Evolutionary conservation across 2,888 invertebrate genomes (phyloP), one percentile per base, ranked within the genome.

Genomic region (Pogonocherus hispidulus): DNA sequence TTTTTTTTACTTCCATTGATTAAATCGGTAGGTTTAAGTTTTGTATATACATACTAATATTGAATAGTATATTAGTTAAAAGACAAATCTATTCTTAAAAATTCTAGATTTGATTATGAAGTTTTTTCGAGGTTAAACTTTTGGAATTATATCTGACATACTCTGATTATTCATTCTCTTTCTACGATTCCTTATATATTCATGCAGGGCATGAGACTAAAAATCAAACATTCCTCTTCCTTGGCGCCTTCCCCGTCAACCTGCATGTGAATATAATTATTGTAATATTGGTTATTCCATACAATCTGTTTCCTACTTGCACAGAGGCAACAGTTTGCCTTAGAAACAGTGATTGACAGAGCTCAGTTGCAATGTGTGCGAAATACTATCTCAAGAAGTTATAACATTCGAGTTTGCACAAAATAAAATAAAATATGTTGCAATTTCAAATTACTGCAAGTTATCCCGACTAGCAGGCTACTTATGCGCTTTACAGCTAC

Each of bases 401-500:
- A 55, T 55, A 16, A 14, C 3, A 22, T 14, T 44, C 5, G 41
- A 37, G 41, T 41, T 41, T 41, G 32, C 32, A 41, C 11, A 18
- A 56, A 56, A 22, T 14, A 41, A 4, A 19, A 35, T 20, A 55
- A 35, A 37, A 41, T 22, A 32, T 19, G 54, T 16, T 54, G 11
- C 19, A 56, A 37, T 56, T 41, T 41, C 20, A 54, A 56, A 22
- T 56, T 37, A 37, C 41, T 9, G 32, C 8, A 20, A 56, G 55
- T 56, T 41, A 56, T 56, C 55, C 20, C 22, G 55, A 20, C 55
- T 56, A 22, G 19, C 11, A 55, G 55, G 37, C 20, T 35, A 37
- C 35, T 35, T n/a, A 41, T 22, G 14, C 41, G 55, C 41, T 56
- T 56, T 56, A 22, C 19, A 56, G 37, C 22, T 14, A 56, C 41